Evolutionary conservation across 2,888 invertebrate genomes (phyloP).

Genomic region (Pollenia amentaria): DNA sequence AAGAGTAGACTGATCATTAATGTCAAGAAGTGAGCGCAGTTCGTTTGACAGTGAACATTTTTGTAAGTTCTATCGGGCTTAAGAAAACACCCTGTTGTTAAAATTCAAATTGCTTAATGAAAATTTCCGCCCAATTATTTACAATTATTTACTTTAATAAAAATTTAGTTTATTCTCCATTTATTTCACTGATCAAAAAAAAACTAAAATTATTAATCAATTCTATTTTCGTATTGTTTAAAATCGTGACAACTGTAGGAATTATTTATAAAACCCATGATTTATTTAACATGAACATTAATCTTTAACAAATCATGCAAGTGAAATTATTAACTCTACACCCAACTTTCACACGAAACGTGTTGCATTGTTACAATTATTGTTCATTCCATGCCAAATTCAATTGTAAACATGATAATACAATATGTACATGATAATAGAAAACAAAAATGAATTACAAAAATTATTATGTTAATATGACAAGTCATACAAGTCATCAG

Average conservation of each 20-base stretch:
- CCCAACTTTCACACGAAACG: constrained; percentile 68
- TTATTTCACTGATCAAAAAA: too few species aligned
- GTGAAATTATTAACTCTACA: constrained; percentile 60
- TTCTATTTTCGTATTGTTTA: not conserved
- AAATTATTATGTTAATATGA: too few species aligned
- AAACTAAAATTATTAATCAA: constrained; percentile 1
- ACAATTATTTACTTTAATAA: not conserved
- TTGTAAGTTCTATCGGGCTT: too few species aligned
- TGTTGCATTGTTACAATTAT: constrained; percentile 60
- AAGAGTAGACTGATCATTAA: too few species aligned
- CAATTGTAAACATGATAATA: constrained; percentile 18
- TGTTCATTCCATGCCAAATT: constrained; percentile 26
- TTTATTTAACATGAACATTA: constrained; percentile 44
- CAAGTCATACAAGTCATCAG: too few species aligned
- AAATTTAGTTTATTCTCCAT: not conserved
- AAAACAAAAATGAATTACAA: not conserved
- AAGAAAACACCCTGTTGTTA: too few species aligned
- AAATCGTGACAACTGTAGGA: constrained; percentile 39
- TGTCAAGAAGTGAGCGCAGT: too few species aligned
- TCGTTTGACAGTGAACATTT: too few species aligned
- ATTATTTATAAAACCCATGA: constrained; percentile 29
- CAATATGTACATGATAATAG: not conserved
- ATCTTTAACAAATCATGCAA: constrained; percentile 39
- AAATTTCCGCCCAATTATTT: too few species aligned
- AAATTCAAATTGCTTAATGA: too few species aligned